Evolutionary conservation across 2,888 invertebrate genomes (phyloP), one percentile per base, ranked within the genome.

Genomic region (Watsonalla cultraria): DNA sequence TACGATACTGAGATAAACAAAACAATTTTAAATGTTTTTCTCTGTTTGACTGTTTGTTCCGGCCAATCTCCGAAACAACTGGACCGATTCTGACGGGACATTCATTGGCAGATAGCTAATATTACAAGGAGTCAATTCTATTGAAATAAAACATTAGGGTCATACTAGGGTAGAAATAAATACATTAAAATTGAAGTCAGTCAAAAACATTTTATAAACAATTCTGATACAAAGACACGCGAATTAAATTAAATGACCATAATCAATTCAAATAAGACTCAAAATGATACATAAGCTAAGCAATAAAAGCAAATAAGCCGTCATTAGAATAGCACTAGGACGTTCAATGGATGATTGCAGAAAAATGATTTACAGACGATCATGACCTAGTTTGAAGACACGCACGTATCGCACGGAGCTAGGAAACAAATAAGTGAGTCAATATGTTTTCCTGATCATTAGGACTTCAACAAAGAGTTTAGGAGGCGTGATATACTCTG

Each of bases 301-400:
- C 48, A 53, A 54, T 58, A 52, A 54, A 55, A 51, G 47, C 55
- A 46, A 58, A 58, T 53, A 49, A 52, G 54, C 46, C 52, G 35
- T 56, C 54, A 59, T 56, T 55, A 56, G 47, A 45, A 62, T 60
- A 57, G 61, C 66, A 64, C 68, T 71, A 65, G 70, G 58, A 58
- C 70, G 70, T 71, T 63, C 54, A 61, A 37, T 46, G 59, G 65
- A 66, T 63, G 68, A 70, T 76, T 70, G 68, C 67, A 68, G 68
- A 74, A 79, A 78, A 78, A 77, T 79, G 72, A 82, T 69, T 80
- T 78, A 76, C 66, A 71, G 72, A 57, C 60, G 77, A 62, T 68
- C 82, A 78, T 83, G 83, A 81, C 83, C 79, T 57, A 80, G 65
- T 61, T 76, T 54, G 53, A 47, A 62, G 62, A 66, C 62, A 65